These are phyloP conservation scores for Hypotaenidia okinawae DNA, from an alignment of 2,797 vertebrate genomes.

Conservation along the genomic window DNA sequence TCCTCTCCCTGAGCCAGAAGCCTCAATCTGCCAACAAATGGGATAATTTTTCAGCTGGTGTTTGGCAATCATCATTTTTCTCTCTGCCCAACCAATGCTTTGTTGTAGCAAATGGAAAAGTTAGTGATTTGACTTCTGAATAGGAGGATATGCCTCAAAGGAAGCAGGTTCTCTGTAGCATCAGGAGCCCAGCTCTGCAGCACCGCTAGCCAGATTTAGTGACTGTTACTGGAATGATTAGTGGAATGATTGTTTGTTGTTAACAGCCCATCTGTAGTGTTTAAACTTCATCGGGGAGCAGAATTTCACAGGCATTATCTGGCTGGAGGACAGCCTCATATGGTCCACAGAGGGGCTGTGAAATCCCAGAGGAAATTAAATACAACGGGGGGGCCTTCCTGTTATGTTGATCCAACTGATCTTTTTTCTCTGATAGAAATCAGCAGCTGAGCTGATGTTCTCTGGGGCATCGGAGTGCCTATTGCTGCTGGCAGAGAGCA, in stretches of 20 bases:
- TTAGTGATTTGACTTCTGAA: conserved; percentile 61
- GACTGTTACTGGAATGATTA: conserved; percentile 61
- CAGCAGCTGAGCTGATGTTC: conserved; percentile 41
- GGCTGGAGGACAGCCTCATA: conserved; percentile 56
- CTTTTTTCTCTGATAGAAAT: conserved; percentile 47
- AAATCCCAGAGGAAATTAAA: conserved; percentile 71
- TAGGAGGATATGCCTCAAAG: conserved; percentile 54
- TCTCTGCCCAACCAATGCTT: conserved; percentile 44
- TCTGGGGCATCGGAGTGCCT: conserved; percentile 3
- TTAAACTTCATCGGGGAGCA: conserved; percentile 58
- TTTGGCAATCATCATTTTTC: conserved; percentile 63
- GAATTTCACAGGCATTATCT: conserved; percentile 65
- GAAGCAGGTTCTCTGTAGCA: conserved; percentile 48
- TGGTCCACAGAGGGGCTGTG: conserved; percentile 57
- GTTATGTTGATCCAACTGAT: conserved; percentile 61
- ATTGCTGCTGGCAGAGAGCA: conserved; percentile 33
- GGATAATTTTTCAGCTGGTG: conserved; percentile 68
- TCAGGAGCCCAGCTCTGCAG: conserved; percentile 26
- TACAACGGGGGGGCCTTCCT: conserved; percentile 64
- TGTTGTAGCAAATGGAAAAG: conserved; percentile 66
- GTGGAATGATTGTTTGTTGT: conserved; percentile 67
- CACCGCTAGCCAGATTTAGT: conserved; percentile 42
- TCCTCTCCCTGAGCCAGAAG: conserved; percentile 59
- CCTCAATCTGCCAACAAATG: conserved; percentile 58
- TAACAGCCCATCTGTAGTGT: conserved; percentile 64